Evolutionary conservation across 1,140 invertebrate species (phyloP), one percentile per base, ranked within the genome.

Genomic region (Trachymyrmex septentrionalis): DNA sequence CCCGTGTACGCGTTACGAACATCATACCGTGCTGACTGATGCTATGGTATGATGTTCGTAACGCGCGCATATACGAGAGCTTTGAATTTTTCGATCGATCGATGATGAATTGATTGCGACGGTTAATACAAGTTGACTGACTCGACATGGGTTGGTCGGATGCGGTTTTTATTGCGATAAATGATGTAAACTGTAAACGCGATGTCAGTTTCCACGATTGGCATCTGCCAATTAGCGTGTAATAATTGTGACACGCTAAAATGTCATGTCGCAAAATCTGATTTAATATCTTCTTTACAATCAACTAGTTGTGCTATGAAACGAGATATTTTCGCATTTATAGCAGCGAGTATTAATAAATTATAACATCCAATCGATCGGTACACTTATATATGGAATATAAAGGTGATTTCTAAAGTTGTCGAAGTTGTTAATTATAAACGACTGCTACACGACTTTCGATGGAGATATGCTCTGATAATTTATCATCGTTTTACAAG

Each of bases 401-500:
- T 38, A 9, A 38, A 9, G 7, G 30, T 44, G 55, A 84, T 75
- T 34, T n/a, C 38, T 9, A 19, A 57, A 61, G 59, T 86, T 69
- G 53, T 38, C 59, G 48, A 53, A 12, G 48, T 59, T 48, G 67
- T 88, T 86, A 88, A 90, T 89, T 87, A 78, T 38, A 12, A 14
- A 59, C 59, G 3, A 16, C 59, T 50, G 34, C 48, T 19, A 44
- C 27, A 27, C n/a, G 57, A n/a, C 85, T 73, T 53, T 67, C 72
- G 34, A 78, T 89, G 59, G 57, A 84, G 77, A 87, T 84, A 84
- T 19, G 14, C 38, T 21, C 16, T 48, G 27, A 61, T 78, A 87
- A 90, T 89, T 84, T 85, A 90, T 90, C 44, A 48, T 9, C 21
- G 66, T 77, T 89, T 72, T 72, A 72, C 55, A 44, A 59, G 71